phyloP scores from a whole-genome alignment of 2,113 vertebrate species.

The Mesoclemmys tuberculata region DNA sequence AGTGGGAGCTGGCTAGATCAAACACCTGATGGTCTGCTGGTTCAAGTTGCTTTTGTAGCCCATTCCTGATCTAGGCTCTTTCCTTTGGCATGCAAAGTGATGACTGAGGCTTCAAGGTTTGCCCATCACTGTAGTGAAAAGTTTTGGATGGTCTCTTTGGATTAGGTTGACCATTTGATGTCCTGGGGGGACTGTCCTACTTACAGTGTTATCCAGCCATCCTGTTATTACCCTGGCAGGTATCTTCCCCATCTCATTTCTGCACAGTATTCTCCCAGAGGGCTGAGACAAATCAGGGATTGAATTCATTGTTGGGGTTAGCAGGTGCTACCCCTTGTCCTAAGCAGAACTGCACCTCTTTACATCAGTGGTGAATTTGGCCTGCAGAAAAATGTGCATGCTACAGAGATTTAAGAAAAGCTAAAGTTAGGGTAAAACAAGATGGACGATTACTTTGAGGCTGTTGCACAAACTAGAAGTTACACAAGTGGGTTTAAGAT shows the following conservation, averaged over 20 bases:
- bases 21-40: neutral
- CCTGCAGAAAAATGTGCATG: neutral
- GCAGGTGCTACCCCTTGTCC: neutral
- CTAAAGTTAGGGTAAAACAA: neutral
- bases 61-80: conserved; percentile 25
- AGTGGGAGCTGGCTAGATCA: neutral
- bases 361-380: neutral
- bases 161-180: conserved; percentile 67
- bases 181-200: conserved; percentile 62
- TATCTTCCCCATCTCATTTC: conserved; percentile 50
- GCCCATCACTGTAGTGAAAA: conserved; percentile 11
- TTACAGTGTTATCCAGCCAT: conserved; percentile 72
- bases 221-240: conserved; percentile 66
- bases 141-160: conserved; percentile 59
- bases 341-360: neutral
- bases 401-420: neutral
- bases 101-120: conserved; percentile 34
- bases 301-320: conserved; percentile 64
- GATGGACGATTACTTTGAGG: neutral
- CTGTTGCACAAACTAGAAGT: neutral
- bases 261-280: conserved; percentile 47
- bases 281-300: neutral
- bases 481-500: neutral
- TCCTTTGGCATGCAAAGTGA: neutral
- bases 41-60: conserved; percentile 14